These are phyloP conservation scores for Physella acuta DNA, from an alignment of 1,140 invertebrate species.

Conservation along the genomic window DNA sequence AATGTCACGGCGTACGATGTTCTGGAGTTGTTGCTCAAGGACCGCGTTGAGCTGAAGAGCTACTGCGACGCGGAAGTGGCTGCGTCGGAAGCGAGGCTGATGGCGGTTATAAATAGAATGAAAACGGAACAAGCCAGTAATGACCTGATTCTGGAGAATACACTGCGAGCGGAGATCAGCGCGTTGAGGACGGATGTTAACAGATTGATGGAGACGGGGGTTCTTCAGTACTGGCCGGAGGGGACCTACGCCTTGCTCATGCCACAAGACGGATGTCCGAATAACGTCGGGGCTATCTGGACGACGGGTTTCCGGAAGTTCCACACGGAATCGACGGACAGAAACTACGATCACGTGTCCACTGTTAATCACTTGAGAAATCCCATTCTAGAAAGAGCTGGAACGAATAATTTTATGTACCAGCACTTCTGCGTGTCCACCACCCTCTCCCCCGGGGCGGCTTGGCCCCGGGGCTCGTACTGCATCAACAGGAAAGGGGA, in stretches of 20 bases:
- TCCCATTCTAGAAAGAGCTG: slow-evolving; percentile 9
- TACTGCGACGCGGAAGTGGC: neutral
- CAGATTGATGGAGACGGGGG: neutral
- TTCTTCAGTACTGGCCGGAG: slow-evolving; percentile 19
- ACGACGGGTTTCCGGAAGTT: neutral
- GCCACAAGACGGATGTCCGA: slow-evolving; percentile 12
- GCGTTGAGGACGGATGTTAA: neutral
- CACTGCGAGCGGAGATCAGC: neutral
- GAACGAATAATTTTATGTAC: slow-evolving; percentile 1
- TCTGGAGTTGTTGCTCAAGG: neutral
- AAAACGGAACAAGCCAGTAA: neutral
- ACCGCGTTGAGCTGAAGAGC: neutral
- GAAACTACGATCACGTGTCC: slow-evolving; percentile 9
- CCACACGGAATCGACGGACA: slow-evolving; percentile 19
- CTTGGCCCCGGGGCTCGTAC: slow-evolving; percentile 1
- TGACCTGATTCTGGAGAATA: neutral
- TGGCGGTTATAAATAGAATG: neutral
- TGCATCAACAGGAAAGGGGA: neutral
- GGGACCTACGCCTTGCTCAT: slow-evolving; percentile 1
- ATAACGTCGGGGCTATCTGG: neutral
- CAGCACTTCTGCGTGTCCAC: slow-evolving; percentile 17
- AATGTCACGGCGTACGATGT: neutral
- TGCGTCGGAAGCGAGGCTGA: neutral
- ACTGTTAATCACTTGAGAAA: neutral
- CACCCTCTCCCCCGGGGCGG: neutral